Evolutionary conservation across 1,140 invertebrate species (phyloP), one percentile per base, ranked within the genome.

Genomic region (Drepana arcuata): DNA sequence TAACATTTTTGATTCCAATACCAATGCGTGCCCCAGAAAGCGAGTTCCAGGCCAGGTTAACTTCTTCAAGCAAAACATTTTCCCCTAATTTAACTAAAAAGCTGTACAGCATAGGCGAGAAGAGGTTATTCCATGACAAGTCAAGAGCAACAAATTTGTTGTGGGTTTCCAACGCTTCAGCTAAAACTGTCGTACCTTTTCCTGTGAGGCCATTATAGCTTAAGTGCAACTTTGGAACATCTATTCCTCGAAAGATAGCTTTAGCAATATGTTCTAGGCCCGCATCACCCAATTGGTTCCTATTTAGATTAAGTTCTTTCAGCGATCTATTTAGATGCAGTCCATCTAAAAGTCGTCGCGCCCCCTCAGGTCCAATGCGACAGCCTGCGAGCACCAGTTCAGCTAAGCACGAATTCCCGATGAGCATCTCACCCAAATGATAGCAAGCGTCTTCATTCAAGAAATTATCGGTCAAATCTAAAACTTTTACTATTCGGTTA

Each of bases 61-160:
- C 36, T 14, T 70, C 58, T 37, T 61, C 30, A 24, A 79, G 53
- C 10, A 31, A 10, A 37, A 41, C 38, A 34, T 51, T 74, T 34
- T 74, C 49, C 13, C 34, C 34, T n/a, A 79, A 32, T 14, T 31
- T 41, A 16, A 2, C 26, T 7, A 69, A 26, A 4, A 79, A 39
- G 38, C 34, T 57, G 10, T 35, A 40, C n/a, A 48, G 56, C 16
- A 23, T 34, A 14, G 58, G 60, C 16, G 60, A 50, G 34, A 41
- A 75, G 9, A 84, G 52, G 29, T 60, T 68, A 50, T 84, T 86
- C 81, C 82, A 84, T 1, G 83, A 82, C 15, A 86, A 52, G 63
- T 86, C 64, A 2, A 85, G 38, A 27, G 67, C 59, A 12, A 69
- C 72, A 29, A 86, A 61, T 37, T 65, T 66, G 38, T 77, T 74